Evolutionary conservation across 37 sponge, comb jelly and placozoan genomes (phyloP).

Genomic region (Geodia barretti): DNA sequence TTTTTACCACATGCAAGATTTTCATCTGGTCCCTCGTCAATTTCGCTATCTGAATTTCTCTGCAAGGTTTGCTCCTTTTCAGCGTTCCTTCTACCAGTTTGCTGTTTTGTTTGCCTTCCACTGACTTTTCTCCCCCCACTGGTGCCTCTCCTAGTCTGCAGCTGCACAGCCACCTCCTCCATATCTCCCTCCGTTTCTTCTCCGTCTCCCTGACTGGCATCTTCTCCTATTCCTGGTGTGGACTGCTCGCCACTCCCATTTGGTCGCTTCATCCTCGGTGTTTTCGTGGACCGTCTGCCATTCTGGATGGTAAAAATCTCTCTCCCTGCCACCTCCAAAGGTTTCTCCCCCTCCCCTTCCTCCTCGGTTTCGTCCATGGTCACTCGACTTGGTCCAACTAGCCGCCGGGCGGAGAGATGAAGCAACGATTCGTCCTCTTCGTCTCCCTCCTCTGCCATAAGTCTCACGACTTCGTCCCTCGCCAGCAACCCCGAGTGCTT

Average conservation of each 20-base stretch:
- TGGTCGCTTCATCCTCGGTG: neutral
- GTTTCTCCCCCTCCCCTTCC: neutral
- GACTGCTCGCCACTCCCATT: neutral
- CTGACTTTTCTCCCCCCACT: too few species aligned
- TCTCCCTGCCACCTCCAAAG: constrained; percentile 1
- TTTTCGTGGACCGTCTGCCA: neutral
- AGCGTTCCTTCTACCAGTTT: neutral
- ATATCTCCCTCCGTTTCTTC: too few species aligned
- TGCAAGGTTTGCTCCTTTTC: too few species aligned
- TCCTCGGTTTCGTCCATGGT: neutral
- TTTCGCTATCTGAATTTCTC: too few species aligned
- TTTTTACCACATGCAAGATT: too few species aligned
- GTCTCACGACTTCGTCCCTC: constrained; percentile 7
- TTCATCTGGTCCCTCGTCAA: too few species aligned
- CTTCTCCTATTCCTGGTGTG: too few species aligned
- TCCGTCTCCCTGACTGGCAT: too few species aligned
- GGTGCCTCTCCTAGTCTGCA: too few species aligned
- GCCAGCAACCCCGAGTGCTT: constrained; percentile 48
- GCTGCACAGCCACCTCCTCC: too few species aligned
- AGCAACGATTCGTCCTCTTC: neutral
- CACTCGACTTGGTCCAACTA: neutral
- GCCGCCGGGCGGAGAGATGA: neutral
- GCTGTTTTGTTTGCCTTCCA: too few species aligned
- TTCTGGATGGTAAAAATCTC: neutral
- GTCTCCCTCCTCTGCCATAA: neutral